Evolutionary conservation across 2,113 vertebrate species (phyloP).

Genomic region (Lampris incognitus): DNA sequence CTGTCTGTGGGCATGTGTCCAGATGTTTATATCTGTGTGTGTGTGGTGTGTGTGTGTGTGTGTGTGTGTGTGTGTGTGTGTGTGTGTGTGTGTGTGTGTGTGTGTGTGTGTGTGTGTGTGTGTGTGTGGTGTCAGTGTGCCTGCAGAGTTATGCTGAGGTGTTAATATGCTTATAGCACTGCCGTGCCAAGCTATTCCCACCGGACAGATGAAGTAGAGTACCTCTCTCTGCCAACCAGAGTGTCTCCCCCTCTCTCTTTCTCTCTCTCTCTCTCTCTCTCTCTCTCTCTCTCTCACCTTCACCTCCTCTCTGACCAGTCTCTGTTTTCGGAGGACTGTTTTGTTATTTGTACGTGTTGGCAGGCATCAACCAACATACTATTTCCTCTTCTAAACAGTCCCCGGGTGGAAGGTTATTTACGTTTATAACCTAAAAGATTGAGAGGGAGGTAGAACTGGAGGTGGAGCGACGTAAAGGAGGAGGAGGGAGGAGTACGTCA

Average conservation of each 20-base stretch:
- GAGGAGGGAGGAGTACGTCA: slow-evolving; percentile 3
- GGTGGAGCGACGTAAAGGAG: slow-evolving; percentile 10
- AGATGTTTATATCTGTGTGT: too few species aligned
- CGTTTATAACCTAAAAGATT: slow-evolving; percentile 31
- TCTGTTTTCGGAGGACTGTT: slow-evolving; percentile 14
- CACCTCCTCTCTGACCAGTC: not conserved
- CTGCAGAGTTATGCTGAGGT: slow-evolving; percentile 37
- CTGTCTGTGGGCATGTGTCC: not conserved
- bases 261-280: slow-evolving; percentile 19
- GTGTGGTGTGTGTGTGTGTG: too few species aligned
- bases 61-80: slow-evolving; percentile 1
- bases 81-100: slow-evolving; percentile 1
- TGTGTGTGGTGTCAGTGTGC: not conserved
- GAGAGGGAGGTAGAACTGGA: not conserved
- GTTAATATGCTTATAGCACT: slow-evolving; percentile 46
- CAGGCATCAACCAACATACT: slow-evolving; percentile 35
- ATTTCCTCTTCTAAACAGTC: slow-evolving; percentile 40
- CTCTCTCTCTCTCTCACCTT: slow-evolving; percentile 15
- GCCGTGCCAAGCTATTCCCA: slow-evolving; percentile 48
- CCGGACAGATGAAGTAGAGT: slow-evolving; percentile 45
- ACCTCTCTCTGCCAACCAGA: slow-evolving; percentile 38
- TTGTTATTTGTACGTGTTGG: slow-evolving; percentile 37
- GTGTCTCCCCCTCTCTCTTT: not conserved
- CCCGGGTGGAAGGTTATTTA: slow-evolving; percentile 13
- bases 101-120: slow-evolving; percentile 17